These are phyloP conservation scores for Venturia canescens DNA, from an alignment of 1,140 invertebrate genomes.

Conservation along the genomic window DNA sequence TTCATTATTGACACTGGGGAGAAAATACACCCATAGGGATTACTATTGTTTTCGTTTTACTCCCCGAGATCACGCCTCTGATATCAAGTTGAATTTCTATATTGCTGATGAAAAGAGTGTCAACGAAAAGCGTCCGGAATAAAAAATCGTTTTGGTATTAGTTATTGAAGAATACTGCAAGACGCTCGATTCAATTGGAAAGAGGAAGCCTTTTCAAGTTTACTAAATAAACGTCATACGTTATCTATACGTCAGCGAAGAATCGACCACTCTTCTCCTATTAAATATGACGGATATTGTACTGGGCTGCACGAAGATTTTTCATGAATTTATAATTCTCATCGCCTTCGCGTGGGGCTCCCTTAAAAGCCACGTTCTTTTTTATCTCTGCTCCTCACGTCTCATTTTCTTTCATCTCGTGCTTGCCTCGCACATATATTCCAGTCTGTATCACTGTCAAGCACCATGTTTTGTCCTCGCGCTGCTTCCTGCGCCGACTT, in stretches of 20 bases:
- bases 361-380: background rate
- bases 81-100: no score
- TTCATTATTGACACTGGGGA: background rate
- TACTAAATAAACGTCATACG: background rate
- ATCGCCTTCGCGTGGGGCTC: background rate
- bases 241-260: background rate
- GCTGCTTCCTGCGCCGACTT: background rate
- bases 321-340: background rate
- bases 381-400: background rate
- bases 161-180: no score
- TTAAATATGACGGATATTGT: background rate
- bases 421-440: background rate
- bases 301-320: background rate
- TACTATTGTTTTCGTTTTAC: background rate
- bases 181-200: no score
- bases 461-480: background rate
- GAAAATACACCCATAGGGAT: background rate
- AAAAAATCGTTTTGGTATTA: no score
- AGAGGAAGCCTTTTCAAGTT: background rate
- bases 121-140: no score
- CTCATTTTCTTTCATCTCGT: conserved; percentile 4
- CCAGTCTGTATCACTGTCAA: conserved; percentile 16
- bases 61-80: background rate
- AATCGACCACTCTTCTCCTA: background rate
- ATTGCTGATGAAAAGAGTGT: no score